Evolutionary conservation across 2,888 invertebrate species (phyloP).

Genomic region (Gari tellinella): DNA sequence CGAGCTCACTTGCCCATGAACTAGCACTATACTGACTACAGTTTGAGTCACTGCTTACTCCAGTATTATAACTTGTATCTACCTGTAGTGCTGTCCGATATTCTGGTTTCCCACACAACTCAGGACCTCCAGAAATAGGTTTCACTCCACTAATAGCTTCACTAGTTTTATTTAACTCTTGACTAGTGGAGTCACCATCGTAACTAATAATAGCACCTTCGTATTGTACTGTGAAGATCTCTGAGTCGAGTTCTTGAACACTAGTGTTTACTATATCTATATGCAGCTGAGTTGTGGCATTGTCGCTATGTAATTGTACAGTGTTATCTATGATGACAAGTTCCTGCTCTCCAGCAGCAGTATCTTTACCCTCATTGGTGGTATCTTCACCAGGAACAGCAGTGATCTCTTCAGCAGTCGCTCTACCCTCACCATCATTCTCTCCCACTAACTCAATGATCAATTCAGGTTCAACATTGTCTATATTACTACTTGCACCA

Average conservation of each 20-base stretch:
- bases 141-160: neutral
- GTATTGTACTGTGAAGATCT: no score
- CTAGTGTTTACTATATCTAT: no score
- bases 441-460: neutral
- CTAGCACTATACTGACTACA: constrained; percentile 56
- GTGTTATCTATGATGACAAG: neutral
- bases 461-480: no score
- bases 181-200: no score
- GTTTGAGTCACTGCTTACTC: constrained; percentile 57
- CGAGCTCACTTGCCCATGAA: constrained; percentile 52
- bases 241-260: no score
- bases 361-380: neutral
- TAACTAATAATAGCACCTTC: no score
- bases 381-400: neutral
- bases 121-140: neutral
- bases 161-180: no score
- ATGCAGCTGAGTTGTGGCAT: no score
- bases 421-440: neutral
- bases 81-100: constrained; percentile 50
- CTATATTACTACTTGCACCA: no score
- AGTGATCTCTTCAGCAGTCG: constrained; percentile 11
- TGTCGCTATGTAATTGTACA: no score
- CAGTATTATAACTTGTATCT: constrained; percentile 51
- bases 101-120: constrained; percentile 13
- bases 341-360: constrained; percentile 5